Evolutionary conservation across 2,797 vertebrate genomes (phyloP).

Genomic region (Halcyon badia): DNA sequence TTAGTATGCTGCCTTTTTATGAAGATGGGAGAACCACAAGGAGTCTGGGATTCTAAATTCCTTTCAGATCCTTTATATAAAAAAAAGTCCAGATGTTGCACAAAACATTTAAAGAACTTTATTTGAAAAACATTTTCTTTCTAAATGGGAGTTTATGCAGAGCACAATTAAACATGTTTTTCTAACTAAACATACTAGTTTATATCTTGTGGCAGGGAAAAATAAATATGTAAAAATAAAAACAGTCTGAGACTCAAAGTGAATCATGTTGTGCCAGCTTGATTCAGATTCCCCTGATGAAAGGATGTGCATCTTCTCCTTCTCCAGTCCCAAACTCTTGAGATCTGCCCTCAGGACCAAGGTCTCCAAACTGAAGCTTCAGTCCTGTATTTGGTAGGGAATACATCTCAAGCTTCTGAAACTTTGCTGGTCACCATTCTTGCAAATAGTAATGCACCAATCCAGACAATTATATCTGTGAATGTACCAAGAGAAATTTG

Average conservation of each 20-base stretch:
- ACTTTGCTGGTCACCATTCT: background rate
- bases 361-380: background rate
- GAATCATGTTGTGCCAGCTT: background rate
- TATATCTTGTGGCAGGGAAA: conserved; percentile 71
- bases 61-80: conserved; percentile 53
- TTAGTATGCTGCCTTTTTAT: conserved; percentile 37
- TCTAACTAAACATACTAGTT: conserved; percentile 71
- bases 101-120: conserved; percentile 60
- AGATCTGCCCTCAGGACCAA: background rate
- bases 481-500: background rate
- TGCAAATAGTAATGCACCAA: background rate
- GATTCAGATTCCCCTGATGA: background rate
- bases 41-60: conserved; percentile 56
- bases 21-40: conserved; percentile 58
- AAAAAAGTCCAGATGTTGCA: conserved; percentile 73
- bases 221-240: conserved; percentile 72
- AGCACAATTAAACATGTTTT: conserved; percentile 75
- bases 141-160: conserved; percentile 60
- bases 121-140: conserved; percentile 70
- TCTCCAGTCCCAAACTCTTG: background rate
- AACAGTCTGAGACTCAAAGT: conserved; percentile 51
- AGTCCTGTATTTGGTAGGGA: background rate
- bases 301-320: background rate
- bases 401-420: background rate
- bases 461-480: background rate